phyloP scores from a whole-genome alignment of 2,113 vertebrate species.

The Coryphaenoides rupestris region DNA sequence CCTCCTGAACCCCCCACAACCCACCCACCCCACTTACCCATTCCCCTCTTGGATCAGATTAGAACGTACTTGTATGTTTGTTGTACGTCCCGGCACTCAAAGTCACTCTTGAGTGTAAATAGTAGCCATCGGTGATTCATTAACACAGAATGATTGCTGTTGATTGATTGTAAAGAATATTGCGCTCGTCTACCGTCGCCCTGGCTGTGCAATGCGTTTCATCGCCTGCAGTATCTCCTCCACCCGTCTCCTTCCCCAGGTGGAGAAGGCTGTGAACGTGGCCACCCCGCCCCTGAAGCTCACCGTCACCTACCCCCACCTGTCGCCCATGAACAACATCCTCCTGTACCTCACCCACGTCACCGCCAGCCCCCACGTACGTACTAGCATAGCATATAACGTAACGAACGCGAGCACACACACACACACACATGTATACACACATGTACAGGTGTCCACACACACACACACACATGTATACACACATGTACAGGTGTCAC shows the following conservation, averaged over 20 bases:
- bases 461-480: constrained; percentile 2
- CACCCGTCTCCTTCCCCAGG: constrained; percentile 58
- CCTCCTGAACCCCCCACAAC: no score
- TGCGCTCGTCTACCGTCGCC: background rate
- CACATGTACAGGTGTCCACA: no score
- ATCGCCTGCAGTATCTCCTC: background rate
- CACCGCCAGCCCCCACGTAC: constrained; percentile 74
- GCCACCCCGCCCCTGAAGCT: constrained; percentile 77
- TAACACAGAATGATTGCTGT: background rate
- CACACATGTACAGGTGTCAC: no score
- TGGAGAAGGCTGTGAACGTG: constrained; percentile 73
- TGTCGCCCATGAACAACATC: constrained; percentile 71
- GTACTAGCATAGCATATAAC: no score
- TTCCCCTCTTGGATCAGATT: no score
- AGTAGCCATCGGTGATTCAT: no score
- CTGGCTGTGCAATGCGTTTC: background rate
- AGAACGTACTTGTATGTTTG: no score
- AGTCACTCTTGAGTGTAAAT: no score
- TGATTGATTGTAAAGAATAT: background rate
- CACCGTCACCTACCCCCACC: constrained; percentile 77
- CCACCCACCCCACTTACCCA: no score
- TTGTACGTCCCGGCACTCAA: no score
- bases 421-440: background rate
- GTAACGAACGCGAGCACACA: no score
- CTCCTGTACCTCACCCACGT: constrained; percentile 82